Evolutionary conservation across 2,888 invertebrate species (phyloP).

Genomic region (Nephrotoma guestfalica): DNA sequence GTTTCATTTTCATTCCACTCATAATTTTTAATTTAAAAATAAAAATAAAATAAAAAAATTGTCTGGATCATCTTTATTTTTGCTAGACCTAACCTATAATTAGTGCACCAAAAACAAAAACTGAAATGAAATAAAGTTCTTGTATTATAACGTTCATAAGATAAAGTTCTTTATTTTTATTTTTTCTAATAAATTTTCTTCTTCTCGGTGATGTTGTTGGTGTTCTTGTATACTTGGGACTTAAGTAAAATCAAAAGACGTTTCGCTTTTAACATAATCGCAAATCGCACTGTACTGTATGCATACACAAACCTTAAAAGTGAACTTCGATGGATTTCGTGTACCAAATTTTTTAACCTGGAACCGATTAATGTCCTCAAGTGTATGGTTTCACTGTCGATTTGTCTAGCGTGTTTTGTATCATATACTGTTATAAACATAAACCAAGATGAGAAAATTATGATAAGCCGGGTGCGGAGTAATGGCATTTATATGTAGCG

Average conservation of each 20-base stretch:
- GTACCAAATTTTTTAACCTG: background rate
- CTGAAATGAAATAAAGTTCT: background rate
- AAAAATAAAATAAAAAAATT: background rate
- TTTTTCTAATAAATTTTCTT: background rate
- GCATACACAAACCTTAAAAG: background rate
- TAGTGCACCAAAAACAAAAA: background rate
- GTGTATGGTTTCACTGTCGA: background rate
- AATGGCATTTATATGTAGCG: background rate
- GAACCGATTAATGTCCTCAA: background rate
- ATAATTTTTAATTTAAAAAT: background rate
- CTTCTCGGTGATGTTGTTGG: background rate
- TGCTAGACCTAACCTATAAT: background rate
- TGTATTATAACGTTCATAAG: background rate
- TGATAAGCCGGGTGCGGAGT: background rate
- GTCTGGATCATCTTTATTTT: background rate
- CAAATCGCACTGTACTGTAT: too few relatives aligned
- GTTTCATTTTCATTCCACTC: background rate
- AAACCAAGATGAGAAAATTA: background rate
- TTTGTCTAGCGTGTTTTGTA: background rate
- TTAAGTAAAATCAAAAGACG: background rate
- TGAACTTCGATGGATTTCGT: background rate
- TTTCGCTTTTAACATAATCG: background rate
- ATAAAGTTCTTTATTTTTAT: background rate
- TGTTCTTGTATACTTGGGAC: background rate
- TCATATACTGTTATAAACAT: background rate